Base-by-base conservation (phyloP, 64 coral and sea anemone species). In the Dendrophyllia cribrosa region DNA sequence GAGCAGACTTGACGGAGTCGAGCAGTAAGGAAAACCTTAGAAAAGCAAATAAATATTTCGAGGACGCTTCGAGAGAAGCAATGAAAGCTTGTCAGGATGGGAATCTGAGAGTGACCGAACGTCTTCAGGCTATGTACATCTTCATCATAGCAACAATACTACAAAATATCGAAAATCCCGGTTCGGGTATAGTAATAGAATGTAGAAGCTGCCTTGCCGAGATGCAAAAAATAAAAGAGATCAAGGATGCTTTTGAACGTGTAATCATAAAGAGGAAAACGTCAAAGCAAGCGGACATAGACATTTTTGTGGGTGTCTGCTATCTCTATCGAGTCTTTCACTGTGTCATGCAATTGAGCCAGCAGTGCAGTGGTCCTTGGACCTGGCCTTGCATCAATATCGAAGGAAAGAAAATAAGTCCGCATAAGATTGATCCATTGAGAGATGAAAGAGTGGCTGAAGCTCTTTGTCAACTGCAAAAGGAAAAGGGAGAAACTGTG, bases 361-460 rank as follows among this genome's bases (percentile, higher is more conserved):
- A 23, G 1, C 49, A 48, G 73, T 5, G 14, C 3, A 17, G 16
- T 0, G 70, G 70, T 76, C 70, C 74, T 43, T 92, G 83, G 59
- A 79, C 80, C 43, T 92, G 66, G 90, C 90, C 90, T 44, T 70
- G 70, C 50, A 59, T 92, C 15, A 80, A 75, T 75, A 86, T 86
- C 19, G 81, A 69, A 49, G 82, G 86, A 17, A 80, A 86, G 9
- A 48, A 49, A 43, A 86, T 86, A 15, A 63, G 9, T 63, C n/a
- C n/a, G n/a, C 4, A 63, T 12, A 4, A 0, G 16, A 2, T 63
- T 75, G 82, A 92, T 92, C 90, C 90, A 23, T 76, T 92, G 81
- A 63, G 90, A 75, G 90, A 92, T 60, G 79, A 59, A 70, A 92
- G 90, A 75, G 79, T 92, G 79, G 20, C 63, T 72, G 60, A 82